Percentiles rank a stretch among this genome's conserved stretches.
These are phyloP conservation scores for Forbesichthys agassizii DNA, from an alignment of 2,113 vertebrate genomes.

Conservation along the genomic window DNA sequence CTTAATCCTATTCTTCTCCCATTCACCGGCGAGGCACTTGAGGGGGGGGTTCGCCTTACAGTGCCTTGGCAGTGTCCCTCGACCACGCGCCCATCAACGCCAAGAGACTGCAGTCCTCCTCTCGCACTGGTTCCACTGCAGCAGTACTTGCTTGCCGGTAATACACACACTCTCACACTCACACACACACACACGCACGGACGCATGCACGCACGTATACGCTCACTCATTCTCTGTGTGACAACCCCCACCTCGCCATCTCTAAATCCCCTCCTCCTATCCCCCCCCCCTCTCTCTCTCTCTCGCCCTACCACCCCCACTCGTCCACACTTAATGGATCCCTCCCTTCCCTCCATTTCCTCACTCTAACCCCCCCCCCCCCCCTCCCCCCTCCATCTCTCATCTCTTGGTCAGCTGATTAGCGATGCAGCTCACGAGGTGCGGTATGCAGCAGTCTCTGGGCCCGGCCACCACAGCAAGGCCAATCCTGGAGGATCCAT, in stretches of 20 bases:
- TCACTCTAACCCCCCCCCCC: constrained; percentile 39
- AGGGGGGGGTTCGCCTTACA: constrained; percentile 60
- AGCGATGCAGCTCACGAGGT: constrained; percentile 72
- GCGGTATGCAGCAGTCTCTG: constrained; percentile 69
- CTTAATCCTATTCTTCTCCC: constrained; percentile 70
- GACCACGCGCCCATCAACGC: constrained; percentile 73
- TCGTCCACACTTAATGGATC: not conserved
- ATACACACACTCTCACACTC: constrained; percentile 15
- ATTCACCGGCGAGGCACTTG: constrained; percentile 76
- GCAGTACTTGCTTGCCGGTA: constrained; percentile 69
- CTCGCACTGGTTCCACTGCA: constrained; percentile 76
- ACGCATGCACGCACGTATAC: constrained; percentile 11
- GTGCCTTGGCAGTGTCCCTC: constrained; percentile 63
- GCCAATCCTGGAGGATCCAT: constrained; percentile 60
- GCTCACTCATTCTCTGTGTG: constrained; percentile 51
- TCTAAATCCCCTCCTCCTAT: constrained; percentile 16
- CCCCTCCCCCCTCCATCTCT: constrained; percentile 36
- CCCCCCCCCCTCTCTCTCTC: not conserved
- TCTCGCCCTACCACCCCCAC: constrained; percentile 10
- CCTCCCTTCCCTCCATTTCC: constrained; percentile 12
- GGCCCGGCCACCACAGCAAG: constrained; percentile 45
- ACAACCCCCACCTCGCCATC: constrained; percentile 70
- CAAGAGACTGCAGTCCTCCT: constrained; percentile 76
- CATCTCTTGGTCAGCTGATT: constrained; percentile 63
- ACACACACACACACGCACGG: constrained; percentile 22